A percentile compares a stretch with the other conserved stretches of the same genome.
phyloP scores from a whole-genome alignment of 2,113 vertebrate species.

The Crotalus helleri region DNA sequence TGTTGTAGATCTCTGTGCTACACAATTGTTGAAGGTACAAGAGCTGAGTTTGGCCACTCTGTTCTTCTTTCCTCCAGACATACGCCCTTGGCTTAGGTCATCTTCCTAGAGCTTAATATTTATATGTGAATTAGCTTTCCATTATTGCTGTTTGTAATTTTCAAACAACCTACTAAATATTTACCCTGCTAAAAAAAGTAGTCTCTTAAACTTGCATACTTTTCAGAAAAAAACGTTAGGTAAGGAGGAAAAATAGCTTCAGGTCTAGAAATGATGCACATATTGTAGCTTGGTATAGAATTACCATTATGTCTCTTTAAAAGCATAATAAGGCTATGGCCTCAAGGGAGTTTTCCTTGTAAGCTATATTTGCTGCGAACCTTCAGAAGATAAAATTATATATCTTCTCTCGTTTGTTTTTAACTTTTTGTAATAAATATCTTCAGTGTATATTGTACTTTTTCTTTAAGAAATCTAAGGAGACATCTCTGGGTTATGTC shows the following conservation, averaged over 20 bases:
- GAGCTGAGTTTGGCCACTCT: neutral
- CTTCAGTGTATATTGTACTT: neutral
- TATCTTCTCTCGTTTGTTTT: neutral
- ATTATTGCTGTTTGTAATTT: neutral
- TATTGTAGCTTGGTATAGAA: neutral
- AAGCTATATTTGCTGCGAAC: neutral
- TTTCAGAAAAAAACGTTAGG: neutral
- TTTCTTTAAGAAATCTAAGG: neutral
- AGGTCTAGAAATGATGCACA: slow-evolving; percentile 12
- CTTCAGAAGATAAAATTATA: neutral
- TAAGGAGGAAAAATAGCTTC: neutral
- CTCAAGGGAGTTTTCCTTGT: neutral
- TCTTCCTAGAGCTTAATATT: neutral
- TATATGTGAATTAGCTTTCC: neutral
- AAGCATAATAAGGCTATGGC: neutral
- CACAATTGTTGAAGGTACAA: neutral
- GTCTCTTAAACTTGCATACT: neutral
- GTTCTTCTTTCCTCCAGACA: neutral
- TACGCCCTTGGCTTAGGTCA: neutral
- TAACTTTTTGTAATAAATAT: neutral
- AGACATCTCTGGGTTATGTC: neutral
- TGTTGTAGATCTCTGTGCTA: neutral
- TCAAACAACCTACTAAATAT: neutral
- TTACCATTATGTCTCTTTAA: slow-evolving; percentile 1
- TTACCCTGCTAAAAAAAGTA: neutral